Conservation (phyloP, 1,140 invertebrate species). For the Bombus pascuorum region DNA sequence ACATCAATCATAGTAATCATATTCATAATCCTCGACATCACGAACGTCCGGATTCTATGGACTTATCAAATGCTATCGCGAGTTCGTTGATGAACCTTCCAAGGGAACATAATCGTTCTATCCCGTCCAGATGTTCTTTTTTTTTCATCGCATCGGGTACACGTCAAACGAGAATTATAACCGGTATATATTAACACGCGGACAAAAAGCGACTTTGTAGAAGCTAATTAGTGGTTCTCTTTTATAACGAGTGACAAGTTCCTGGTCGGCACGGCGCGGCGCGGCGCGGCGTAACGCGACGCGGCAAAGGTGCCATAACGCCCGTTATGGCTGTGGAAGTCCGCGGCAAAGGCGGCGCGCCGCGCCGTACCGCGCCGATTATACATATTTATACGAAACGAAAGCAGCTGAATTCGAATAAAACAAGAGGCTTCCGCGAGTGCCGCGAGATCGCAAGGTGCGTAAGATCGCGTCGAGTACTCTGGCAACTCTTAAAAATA, state of each 20-base stretch:
- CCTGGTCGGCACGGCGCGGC: neutral
- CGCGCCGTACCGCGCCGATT: no score
- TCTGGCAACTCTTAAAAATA: neutral
- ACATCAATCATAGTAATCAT: neutral
- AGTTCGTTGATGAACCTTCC: neutral
- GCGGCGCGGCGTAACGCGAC: neutral
- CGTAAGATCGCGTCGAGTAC: no score
- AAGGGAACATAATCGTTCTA: neutral
- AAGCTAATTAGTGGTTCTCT: conserved; percentile 16
- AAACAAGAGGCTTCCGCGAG: neutral
- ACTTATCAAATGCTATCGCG: neutral
- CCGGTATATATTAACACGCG: neutral
- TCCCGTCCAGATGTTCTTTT: neutral
- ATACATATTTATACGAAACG: conserved; percentile 11
- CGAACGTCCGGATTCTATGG: neutral
- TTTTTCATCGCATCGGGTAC: neutral
- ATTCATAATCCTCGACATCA: neutral
- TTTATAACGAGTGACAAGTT: conserved; percentile 28
- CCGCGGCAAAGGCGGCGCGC: no score
- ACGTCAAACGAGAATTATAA: conserved; percentile 25
- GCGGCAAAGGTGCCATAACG: no score
- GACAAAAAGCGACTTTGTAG: neutral
- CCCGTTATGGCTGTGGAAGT: no score
- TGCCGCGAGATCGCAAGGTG: neutral
- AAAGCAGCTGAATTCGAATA: neutral